Percentiles rank a stretch among this genome's conserved stretches.
These are phyloP conservation scores for Periparus ater DNA, from an alignment of 2,797 vertebrate genomes.

Conservation along the genomic window DNA sequence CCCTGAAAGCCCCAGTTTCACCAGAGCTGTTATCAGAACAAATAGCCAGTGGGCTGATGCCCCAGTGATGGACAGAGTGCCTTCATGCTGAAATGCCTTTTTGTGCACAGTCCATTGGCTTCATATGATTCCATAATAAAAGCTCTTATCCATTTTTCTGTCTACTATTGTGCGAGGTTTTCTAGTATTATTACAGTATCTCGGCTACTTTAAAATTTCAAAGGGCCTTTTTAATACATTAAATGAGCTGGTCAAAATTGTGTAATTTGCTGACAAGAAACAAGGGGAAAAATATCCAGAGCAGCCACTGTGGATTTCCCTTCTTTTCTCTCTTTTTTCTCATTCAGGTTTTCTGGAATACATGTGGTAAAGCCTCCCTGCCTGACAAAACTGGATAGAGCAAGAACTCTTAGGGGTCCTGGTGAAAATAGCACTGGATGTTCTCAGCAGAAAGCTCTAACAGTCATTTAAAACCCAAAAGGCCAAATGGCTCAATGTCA, in stretches of 20 bases:
- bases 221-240: not conserved
- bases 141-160: conserved; percentile 18
- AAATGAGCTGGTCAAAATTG: conserved; percentile 18
- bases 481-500: not conserved
- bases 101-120: conserved; percentile 9
- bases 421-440: not conserved
- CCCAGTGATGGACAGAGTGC: not conserved
- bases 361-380: not conserved
- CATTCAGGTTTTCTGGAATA: not conserved
- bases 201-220: conserved; percentile 5
- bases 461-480: not conserved
- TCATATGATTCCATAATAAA: not conserved
- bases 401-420: not conserved
- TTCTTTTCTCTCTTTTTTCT: not conserved
- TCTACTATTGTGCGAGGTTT: not conserved
- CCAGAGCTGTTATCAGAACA: not conserved
- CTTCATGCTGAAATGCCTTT: conserved; percentile 7
- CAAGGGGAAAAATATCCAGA: not conserved
- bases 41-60: not conserved
- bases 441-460: not conserved
- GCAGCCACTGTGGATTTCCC: not conserved
- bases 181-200: not conserved
- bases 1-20: not conserved
- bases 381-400: not conserved
- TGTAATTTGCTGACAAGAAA: not conserved